These are phyloP conservation scores for Ophioninae sp. DNA, from an alignment of 2,888 invertebrate genomes.

Conservation along the genomic window DNA sequence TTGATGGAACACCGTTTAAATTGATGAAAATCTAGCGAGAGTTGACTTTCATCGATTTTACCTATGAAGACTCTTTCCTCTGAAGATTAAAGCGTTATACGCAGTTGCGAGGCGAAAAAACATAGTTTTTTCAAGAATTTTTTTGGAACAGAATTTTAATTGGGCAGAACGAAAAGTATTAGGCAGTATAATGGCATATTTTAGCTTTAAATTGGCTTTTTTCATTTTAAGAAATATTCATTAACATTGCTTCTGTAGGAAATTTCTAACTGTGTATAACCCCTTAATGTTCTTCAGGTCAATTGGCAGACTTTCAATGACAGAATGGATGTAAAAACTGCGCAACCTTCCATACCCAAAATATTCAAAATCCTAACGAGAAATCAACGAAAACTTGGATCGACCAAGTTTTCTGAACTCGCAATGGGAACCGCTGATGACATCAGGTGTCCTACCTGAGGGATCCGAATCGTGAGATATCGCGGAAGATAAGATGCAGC, in stretches of 20 bases:
- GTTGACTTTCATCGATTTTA: background rate
- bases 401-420: background rate
- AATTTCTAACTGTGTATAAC: too few species aligned
- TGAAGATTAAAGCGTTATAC: background rate
- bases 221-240: too few species aligned
- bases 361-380: constrained; percentile 18
- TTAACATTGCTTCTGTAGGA: too few species aligned
- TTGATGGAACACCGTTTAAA: background rate
- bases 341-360: background rate
- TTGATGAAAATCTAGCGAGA: background rate
- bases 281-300: background rate
- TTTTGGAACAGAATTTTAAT: too few species aligned
- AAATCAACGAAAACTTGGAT: constrained; percentile 1
- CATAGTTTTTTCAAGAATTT: too few species aligned
- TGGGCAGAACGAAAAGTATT: too few species aligned
- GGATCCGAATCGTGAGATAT: constrained; percentile 1
- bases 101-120: too few species aligned
- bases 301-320: background rate
- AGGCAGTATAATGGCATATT: too few species aligned
- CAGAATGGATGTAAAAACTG: background rate
- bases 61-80: background rate
- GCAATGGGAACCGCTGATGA: constrained; percentile 16
- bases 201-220: too few species aligned
- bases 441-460: background rate
- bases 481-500: background rate